phyloP scores from a whole-genome alignment of 2,888 invertebrate species.

The Yponomeuta malinellus region DNA sequence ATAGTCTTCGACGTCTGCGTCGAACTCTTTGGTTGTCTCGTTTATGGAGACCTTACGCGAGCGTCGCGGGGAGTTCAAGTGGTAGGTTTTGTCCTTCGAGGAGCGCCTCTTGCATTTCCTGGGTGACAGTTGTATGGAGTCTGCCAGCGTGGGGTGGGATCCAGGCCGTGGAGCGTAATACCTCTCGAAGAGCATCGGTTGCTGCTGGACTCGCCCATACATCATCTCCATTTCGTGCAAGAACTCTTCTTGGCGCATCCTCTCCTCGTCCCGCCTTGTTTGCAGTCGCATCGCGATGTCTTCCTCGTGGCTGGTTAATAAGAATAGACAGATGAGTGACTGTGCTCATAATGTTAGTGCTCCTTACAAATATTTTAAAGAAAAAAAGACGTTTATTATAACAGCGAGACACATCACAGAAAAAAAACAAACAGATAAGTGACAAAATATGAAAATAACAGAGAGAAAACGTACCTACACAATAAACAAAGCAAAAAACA shows the following conservation, averaged over 20 bases:
- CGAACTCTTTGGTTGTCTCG: slow-evolving; percentile 49
- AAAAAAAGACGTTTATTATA: too few species aligned
- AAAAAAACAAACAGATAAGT: background rate
- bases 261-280: slow-evolving; percentile 80
- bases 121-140: slow-evolving; percentile 52
- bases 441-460: too few species aligned
- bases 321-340: slow-evolving; percentile 1
- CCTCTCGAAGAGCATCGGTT: slow-evolving; percentile 82
- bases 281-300: slow-evolving; percentile 81
- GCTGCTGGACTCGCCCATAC: slow-evolving; percentile 81
- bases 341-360: background rate
- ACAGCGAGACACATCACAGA: too few species aligned
- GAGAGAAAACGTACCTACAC: too few species aligned
- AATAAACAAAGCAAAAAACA: too few species aligned
- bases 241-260: slow-evolving; percentile 80
- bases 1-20: slow-evolving; percentile 51
- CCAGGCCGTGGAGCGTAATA: slow-evolving; percentile 76
- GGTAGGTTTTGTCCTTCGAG: slow-evolving; percentile 38
- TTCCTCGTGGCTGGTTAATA: slow-evolving; percentile 71
- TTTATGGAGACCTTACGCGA: slow-evolving; percentile 59
- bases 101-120: slow-evolving; percentile 51
- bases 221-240: slow-evolving; percentile 83
- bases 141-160: slow-evolving; percentile 35
- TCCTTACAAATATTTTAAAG: background rate
- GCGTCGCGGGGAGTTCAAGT: slow-evolving; percentile 42